Base-by-base conservation (phyloP, 2,113 vertebrate species). In the Channa maculata region DNA sequence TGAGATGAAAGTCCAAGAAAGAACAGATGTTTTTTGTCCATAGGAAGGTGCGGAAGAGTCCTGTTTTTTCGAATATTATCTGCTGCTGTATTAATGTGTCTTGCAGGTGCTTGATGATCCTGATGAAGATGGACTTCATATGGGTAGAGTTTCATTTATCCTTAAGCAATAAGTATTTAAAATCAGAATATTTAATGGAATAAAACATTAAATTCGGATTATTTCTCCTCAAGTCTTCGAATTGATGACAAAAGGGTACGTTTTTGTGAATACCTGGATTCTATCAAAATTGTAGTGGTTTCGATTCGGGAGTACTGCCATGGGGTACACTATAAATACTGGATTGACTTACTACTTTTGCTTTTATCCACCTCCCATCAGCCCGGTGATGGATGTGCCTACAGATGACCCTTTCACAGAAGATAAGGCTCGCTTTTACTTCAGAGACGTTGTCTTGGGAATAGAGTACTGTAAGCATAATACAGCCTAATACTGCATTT, bases 381-480 rank as follows among this genome's bases (percentile, higher is more conserved):
- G 98, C 15, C 95, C 96, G 0, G 96, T 99, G 78, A 98, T 99
- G 96, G 97, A 99, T 77, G 96, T 99, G n/a, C 98, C 98, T 0
- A 95, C 94, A 2, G 95, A 98, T 6, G 86, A 91, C 13, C 96
- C 95, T 2, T 94, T 98, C 81, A 87, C 94, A 0, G 97, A 99
- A 88, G 95, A 97, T 38, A 96, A 96, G 92, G 95, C 97, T 59
- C 90, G 92, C n/a, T 93, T 96, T 84, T 97, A 98, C 93, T 96
- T 99, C 88, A 92, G 95, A 89, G 97, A 99, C 59, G 83, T 99
- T 3, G 91, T 98, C 73, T 81, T 99, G 90, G 98, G 98, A 85
- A 97, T 98, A 0, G 97, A 99, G 89, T 99, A 99, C 88, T 85
- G 98, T 99, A 90, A 95, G 96, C 96, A 83, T 41, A 24, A 24